A percentile compares a stretch with the other conserved stretches of the same genome.
phyloP scores from a whole-genome alignment of 2,888 invertebrate genomes.

The Arctia plantaginis region DNA sequence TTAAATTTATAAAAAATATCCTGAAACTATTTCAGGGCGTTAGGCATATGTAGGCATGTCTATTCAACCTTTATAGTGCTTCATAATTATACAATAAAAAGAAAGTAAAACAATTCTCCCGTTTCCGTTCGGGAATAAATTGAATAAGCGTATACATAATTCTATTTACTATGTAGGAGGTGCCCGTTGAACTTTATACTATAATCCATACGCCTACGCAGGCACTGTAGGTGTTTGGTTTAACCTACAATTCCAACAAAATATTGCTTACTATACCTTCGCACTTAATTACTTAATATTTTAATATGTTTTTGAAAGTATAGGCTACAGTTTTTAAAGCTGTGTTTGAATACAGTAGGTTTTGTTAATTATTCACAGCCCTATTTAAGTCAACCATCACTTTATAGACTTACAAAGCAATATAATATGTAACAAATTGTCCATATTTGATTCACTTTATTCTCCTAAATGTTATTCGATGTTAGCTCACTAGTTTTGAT shows the following conservation, averaged over 20 bases:
- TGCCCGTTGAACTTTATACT: constrained; percentile 15
- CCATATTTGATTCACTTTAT: not conserved
- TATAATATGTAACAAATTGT: not conserved
- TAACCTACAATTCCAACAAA: constrained; percentile 43
- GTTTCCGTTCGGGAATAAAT: not conserved
- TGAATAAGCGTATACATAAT: not conserved
- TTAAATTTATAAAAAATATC: too few relatives aligned
- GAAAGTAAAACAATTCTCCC: not conserved
- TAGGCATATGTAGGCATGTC: not conserved
- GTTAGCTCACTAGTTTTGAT: too few relatives aligned
- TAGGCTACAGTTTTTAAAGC: not conserved
- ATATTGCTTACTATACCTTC: not conserved
- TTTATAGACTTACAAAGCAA: not conserved
- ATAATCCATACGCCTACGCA: constrained; percentile 32
- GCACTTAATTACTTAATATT: not conserved
- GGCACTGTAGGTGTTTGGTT: constrained; percentile 17
- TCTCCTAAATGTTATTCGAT: too few relatives aligned
- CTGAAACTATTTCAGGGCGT: not conserved
- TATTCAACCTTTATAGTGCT: not conserved
- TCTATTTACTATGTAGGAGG: not conserved
- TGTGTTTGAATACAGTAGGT: not conserved
- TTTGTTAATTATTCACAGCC: not conserved
- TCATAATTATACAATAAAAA: not conserved
- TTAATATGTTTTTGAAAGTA: not conserved
- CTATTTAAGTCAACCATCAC: not conserved